Evolutionary conservation across 2,113 vertebrate species (phyloP).

Genomic region (Takifugu bimaculatus): DNA sequence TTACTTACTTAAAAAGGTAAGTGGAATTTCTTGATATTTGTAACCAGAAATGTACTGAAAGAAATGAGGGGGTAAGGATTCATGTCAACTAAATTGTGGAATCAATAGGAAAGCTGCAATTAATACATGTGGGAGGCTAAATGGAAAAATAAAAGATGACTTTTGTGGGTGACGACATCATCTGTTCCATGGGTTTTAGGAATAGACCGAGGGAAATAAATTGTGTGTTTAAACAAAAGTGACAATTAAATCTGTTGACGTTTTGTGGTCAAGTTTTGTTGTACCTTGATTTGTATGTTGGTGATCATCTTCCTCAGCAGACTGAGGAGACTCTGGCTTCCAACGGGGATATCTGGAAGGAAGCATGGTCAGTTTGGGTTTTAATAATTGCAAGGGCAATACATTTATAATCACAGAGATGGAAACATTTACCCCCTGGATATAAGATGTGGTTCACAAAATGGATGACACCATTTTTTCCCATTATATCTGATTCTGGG

Average conservation of each 20-base stretch:
- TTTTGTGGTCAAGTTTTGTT: not conserved
- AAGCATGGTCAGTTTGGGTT: not conserved
- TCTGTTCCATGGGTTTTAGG: too few relatives aligned
- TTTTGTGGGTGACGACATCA: not conserved
- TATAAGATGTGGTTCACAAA: constrained; percentile 86
- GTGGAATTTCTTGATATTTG: constrained; percentile 89
- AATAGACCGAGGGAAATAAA: too few relatives aligned
- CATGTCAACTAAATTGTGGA: not conserved
- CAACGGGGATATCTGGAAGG: constrained; percentile 83
- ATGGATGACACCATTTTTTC: constrained; percentile 92
- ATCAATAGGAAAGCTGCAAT: not conserved
- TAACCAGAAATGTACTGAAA: constrained; percentile 85
- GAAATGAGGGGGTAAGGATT: constrained; percentile 21
- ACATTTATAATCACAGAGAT: not conserved
- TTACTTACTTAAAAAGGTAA: constrained; percentile 90
- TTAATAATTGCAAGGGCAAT: not conserved
- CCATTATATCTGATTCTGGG: constrained; percentile 85
- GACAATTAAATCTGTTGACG: too few relatives aligned
- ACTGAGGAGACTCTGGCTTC: constrained; percentile 82
- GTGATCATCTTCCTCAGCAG: constrained; percentile 85
- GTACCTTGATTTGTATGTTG: constrained; percentile 90
- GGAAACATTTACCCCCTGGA: constrained; percentile 78
- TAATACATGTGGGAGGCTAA: not conserved
- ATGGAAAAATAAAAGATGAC: not conserved
- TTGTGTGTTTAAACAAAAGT: too few relatives aligned